Evolutionary conservation across 2,113 vertebrate genomes (phyloP).

Genomic region (Phoenicopterus ruber): DNA sequence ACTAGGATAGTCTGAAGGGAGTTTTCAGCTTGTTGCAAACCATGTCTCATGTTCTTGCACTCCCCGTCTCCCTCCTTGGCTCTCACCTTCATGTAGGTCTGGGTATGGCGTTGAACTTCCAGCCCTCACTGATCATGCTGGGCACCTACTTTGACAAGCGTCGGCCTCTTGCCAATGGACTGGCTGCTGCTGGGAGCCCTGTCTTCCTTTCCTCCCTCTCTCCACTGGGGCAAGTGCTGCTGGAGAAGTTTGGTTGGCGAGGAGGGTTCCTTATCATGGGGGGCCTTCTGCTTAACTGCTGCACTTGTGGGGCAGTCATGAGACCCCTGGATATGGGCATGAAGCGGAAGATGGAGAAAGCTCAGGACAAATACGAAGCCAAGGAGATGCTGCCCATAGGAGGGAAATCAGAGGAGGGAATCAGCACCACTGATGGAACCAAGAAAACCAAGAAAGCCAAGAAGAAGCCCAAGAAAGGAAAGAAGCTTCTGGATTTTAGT

Average conservation of each 20-base stretch:
- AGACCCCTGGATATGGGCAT: slow-evolving; percentile 65
- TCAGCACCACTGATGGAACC: slow-evolving; percentile 29
- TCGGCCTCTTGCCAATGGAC: slow-evolving; percentile 78
- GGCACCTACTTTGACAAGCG: slow-evolving; percentile 78
- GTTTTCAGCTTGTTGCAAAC: neutral
- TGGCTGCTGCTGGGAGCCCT: slow-evolving; percentile 80
- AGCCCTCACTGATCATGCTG: slow-evolving; percentile 80
- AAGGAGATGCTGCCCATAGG: slow-evolving; percentile 63
- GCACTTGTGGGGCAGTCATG: slow-evolving; percentile 79
- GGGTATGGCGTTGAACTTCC: slow-evolving; percentile 80
- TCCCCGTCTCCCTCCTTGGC: neutral
- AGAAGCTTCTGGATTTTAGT: slow-evolving; percentile 76
- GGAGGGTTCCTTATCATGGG: slow-evolving; percentile 82
- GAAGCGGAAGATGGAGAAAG: slow-evolving; percentile 13
- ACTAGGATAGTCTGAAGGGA: neutral
- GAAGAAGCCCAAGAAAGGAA: slow-evolving; percentile 61
- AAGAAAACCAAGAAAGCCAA: slow-evolving; percentile 63
- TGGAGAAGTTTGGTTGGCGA: slow-evolving; percentile 78
- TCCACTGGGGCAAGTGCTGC: slow-evolving; percentile 76
- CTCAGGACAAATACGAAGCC: slow-evolving; percentile 56
- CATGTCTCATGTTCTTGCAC: neutral
- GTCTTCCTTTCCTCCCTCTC: slow-evolving; percentile 79
- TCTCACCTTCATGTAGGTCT: slow-evolving; percentile 54
- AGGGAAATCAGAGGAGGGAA: slow-evolving; percentile 22
- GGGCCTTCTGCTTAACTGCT: slow-evolving; percentile 80